Evolutionary conservation across 2,888 invertebrate genomes (phyloP), one percentile per base, ranked within the genome.

Genomic region (Dynastes tityus): DNA sequence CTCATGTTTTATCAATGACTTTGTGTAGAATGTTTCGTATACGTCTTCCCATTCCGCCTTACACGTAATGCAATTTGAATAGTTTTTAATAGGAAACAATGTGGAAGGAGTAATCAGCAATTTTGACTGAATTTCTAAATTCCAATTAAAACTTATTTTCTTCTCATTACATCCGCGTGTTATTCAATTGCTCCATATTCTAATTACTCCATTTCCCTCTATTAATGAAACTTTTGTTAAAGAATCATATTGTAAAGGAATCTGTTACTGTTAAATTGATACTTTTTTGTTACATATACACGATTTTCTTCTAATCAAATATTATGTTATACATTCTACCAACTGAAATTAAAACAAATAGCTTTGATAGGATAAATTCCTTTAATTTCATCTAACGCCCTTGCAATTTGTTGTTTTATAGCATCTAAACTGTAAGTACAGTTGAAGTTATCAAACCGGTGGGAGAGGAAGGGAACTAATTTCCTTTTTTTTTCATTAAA

Each of bases 241-340:
- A 22, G 8, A 58, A 2, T 16, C 8, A 58, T 58, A 22, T 22
- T 8, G 4, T 58, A 2, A 16, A n/a, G 9, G 22, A 58, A 53
- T 5, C 53, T 3, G 3, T 3, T 1, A 5, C 5, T 53, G 5
- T 61, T 45, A 61, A 74, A 74, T 1, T 45, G 13, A 45, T 29
- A 74, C 27, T 13, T 45, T 45, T 45, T 16, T 40, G 61, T 37
- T 13, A 61, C 55, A 73, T 27, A 27, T 40, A 27, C 27, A 45
- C 0, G 11, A 4, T n/a, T 74, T 61, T 73, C 0, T 22, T 22
- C 22, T 61, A 73, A 73, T 61, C 37, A 61, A 73, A 61, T 40
- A 58, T 73, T 58, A 61, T 73, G 40, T 58, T 49, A 37, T 27
- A 22, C 49, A 49, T 49, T 68, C 49, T 68, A 11, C 16, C 27